phyloP scores from a whole-genome alignment of 1,140 invertebrate species.

The Gerris buenoi region DNA sequence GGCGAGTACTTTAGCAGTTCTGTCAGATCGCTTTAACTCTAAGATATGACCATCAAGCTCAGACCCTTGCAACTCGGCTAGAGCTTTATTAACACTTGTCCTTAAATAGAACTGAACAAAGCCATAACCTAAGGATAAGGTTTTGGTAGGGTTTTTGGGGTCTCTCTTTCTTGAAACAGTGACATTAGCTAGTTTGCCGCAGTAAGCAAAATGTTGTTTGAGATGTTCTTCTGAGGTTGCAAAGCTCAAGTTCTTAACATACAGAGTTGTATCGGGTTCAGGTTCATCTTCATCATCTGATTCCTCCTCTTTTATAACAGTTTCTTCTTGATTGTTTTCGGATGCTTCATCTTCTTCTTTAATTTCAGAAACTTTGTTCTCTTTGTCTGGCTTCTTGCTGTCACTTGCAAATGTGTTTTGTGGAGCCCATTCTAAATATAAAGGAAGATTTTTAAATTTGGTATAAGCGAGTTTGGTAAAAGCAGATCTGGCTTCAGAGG shows the following conservation, averaged over 20 bases:
- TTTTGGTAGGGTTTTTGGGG: slow-evolving; percentile 52
- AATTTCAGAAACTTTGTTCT: slow-evolving; percentile 19
- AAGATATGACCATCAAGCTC: slow-evolving; percentile 76
- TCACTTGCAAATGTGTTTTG: slow-evolving; percentile 51
- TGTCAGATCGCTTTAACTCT: slow-evolving; percentile 80
- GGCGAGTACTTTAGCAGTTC: slow-evolving; percentile 32
- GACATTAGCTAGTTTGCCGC: slow-evolving; percentile 59
- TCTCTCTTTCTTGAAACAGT: slow-evolving; percentile 77
- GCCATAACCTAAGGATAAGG: slow-evolving; percentile 83
- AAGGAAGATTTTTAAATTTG: slow-evolving; percentile 71
- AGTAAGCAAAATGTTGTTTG: slow-evolving; percentile 59
- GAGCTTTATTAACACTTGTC: slow-evolving; percentile 53
- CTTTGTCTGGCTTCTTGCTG: too few relatives aligned
- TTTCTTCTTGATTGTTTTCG: too few relatives aligned
- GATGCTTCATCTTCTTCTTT: slow-evolving; percentile 19
- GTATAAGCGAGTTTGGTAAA: slow-evolving; percentile 83
- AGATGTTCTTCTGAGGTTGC: slow-evolving; percentile 62
- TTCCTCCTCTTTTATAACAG: too few relatives aligned
- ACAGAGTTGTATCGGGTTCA: slow-evolving; percentile 70
- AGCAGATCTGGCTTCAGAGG: slow-evolving; percentile 77
- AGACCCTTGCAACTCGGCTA: slow-evolving; percentile 71
- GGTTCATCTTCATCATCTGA: slow-evolving; percentile 41
- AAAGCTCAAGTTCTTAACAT: slow-evolving; percentile 93
- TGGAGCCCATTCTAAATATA: slow-evolving; percentile 98
- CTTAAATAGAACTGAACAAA: slow-evolving; percentile 78